Base-by-base conservation (phyloP, 2,113 vertebrate species). In the Petrocephalus microphthalmus region DNA sequence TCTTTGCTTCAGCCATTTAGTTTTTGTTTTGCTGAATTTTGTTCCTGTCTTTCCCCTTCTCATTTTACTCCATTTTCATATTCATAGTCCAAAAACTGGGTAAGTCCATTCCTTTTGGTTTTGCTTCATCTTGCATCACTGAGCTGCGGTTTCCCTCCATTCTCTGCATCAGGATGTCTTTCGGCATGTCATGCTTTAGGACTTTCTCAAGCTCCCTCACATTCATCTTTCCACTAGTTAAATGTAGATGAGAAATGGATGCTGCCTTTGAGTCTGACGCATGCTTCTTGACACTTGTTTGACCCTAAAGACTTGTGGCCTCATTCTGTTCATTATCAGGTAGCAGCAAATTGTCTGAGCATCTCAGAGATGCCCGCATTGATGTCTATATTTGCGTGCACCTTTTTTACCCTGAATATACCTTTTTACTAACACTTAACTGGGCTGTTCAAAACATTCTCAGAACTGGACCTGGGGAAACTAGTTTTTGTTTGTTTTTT, bases 81-180 rank as follows among this genome's bases (percentile, higher is more conserved):
- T 93, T 93, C 90, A 52, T 96, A 98, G 97, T 95, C 94, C 95
- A 93, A 96, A 96, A 95, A 96, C 96, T 60, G 97, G 97, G 97
- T 98, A 97, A 97, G 97, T 97, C 89, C 89, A 29, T 92, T 88
- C 92, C 92, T 42, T 56, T 94, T 93, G 90, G 88, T 92, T 90
- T 88, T 91, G 89, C 90, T 89, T 93, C 92, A 86, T 88, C 81
- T 88, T 84, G 90, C 91, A 87, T 88, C 83, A 45, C 17, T 89
- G 78, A 74, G 52, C 81, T 54, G 87, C 87, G 11, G 86, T 90
- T 64, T 87, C 88, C 91, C 87, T 91, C 89, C 33, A 22, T 54
- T 47, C 42, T 57, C 5, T 85, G 51, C 87, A 57, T 7, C 25
- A 45, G 60, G 52, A 71, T 81, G 54, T 78, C 29, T 29, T 57